Evolutionary conservation across 2,888 invertebrate species (phyloP).

Genomic region (Watsonalla binaria): DNA sequence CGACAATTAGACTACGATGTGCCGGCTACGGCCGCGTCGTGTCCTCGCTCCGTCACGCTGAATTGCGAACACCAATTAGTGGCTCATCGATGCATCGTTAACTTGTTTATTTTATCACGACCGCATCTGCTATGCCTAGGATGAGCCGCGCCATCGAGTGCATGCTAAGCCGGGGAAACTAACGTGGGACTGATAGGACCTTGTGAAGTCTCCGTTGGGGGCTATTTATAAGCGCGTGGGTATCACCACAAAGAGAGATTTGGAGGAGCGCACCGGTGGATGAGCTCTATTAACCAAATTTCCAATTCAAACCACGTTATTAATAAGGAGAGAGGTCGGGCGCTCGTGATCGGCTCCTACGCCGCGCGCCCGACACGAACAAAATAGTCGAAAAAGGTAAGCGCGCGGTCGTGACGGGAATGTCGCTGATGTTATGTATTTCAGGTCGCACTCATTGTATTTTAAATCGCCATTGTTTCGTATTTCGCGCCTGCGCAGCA

Average conservation of each 20-base stretch:
- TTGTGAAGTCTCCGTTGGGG: not conserved
- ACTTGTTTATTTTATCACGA: constrained; percentile 56
- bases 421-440: constrained; percentile 66
- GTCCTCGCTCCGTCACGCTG: constrained; percentile 46
- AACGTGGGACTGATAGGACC: constrained; percentile 14
- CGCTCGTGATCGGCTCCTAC: constrained; percentile 50
- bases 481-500: constrained; percentile 63
- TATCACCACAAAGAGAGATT: constrained; percentile 13
- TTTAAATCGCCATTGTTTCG: constrained; percentile 74
- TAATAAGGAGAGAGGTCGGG: constrained; percentile 59
- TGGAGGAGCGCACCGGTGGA: constrained; percentile 14
- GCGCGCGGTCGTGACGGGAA: constrained; percentile 72
- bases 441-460: constrained; percentile 72
- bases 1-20: constrained; percentile 62
- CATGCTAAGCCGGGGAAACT: constrained; percentile 32
- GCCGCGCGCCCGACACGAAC: constrained; percentile 41
- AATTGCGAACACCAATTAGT: constrained; percentile 57
- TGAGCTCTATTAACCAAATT: constrained; percentile 34
- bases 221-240: constrained; percentile 14
- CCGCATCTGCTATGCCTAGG: constrained; percentile 47
- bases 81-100: constrained; percentile 43
- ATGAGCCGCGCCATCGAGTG: constrained; percentile 25
- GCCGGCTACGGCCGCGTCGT: constrained; percentile 44
- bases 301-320: constrained; percentile 68
- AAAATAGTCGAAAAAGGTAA: constrained; percentile 73